Conservation (phyloP, 2,113 vertebrate genomes). For the Gopherus evgoodei region DNA sequence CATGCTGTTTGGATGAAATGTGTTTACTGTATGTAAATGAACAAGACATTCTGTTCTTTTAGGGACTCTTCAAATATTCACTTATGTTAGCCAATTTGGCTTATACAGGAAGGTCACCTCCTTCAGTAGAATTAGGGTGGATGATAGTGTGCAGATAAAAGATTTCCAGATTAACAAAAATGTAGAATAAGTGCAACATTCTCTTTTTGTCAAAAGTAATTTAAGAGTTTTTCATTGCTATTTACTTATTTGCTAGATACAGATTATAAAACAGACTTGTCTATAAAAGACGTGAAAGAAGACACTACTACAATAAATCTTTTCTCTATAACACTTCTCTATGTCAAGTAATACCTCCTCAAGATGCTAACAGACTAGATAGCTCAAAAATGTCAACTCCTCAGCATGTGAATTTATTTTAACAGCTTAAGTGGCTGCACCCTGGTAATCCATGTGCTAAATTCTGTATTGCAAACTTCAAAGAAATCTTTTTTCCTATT, state of each 20-base stretch:
- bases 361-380: constrained; percentile 3
- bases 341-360: constrained; percentile 17
- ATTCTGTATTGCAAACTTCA: background rate
- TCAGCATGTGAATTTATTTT: background rate
- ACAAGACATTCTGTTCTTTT: constrained; percentile 79
- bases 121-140: constrained; percentile 21
- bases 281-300: background rate
- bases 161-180: background rate
- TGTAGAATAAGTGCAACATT: constrained; percentile 25
- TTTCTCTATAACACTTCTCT: constrained; percentile 30
- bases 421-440: background rate
- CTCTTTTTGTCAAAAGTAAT: constrained; percentile 25
- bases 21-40: constrained; percentile 83
- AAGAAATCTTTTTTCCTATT: background rate
- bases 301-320: constrained; percentile 1
- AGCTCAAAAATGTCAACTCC: constrained; percentile 30
- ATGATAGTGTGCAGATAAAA: constrained; percentile 31
- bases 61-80: constrained; percentile 41
- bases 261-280: constrained; percentile 41
- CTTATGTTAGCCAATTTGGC: constrained; percentile 46
- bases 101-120: background rate
- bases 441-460: background rate
- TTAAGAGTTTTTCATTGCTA: background rate
- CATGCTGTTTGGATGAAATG: constrained; percentile 67
- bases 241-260: background rate